These are phyloP conservation scores for Agrotis exclamationis DNA, from an alignment of 2,888 invertebrate species.

Conservation along the genomic window DNA sequence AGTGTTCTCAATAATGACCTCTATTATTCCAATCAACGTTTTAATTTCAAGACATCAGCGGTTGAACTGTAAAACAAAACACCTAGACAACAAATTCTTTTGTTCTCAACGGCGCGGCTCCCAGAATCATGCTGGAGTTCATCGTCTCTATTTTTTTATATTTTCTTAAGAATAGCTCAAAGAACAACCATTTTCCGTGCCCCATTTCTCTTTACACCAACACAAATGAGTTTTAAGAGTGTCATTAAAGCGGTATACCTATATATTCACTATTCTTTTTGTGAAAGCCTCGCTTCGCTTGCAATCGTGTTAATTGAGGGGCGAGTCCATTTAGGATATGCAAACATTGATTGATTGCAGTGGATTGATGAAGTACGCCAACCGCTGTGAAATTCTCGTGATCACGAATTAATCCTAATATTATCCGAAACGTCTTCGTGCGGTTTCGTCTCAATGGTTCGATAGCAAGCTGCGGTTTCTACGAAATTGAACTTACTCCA, in stretches of 20 bases:
- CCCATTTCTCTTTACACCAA: conserved; percentile 13
- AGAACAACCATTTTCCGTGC: conserved; percentile 9
- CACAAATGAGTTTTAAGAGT: conserved; percentile 20
- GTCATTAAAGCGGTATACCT: conserved; percentile 6
- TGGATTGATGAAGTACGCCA: conserved; percentile 29
- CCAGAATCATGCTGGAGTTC: conserved; percentile 12
- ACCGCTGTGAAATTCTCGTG: conserved; percentile 10
- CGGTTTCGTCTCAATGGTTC: not conserved
- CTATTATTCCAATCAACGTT: not conserved
- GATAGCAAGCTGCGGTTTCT: not conserved
- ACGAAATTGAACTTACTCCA: not conserved
- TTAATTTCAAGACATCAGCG: not conserved
- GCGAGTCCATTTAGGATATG: conserved; percentile 54
- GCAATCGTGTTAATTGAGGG: conserved; percentile 41
- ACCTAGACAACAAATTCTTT: not conserved
- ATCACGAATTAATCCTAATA: conserved; percentile 9
- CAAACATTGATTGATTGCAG: conserved; percentile 58
- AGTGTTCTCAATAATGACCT: not conserved
- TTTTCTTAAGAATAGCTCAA: conserved; percentile 12
- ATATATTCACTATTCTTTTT: conserved; percentile 20
- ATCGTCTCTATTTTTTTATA: conserved; percentile 13
- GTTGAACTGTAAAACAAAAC: not conserved
- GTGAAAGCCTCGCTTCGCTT: not conserved
- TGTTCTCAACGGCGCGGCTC: conserved; percentile 6
- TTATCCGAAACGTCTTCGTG: not conserved